Conservation (phyloP, 2,888 invertebrate species). For the Rambutsinella grinnellia region DNA sequence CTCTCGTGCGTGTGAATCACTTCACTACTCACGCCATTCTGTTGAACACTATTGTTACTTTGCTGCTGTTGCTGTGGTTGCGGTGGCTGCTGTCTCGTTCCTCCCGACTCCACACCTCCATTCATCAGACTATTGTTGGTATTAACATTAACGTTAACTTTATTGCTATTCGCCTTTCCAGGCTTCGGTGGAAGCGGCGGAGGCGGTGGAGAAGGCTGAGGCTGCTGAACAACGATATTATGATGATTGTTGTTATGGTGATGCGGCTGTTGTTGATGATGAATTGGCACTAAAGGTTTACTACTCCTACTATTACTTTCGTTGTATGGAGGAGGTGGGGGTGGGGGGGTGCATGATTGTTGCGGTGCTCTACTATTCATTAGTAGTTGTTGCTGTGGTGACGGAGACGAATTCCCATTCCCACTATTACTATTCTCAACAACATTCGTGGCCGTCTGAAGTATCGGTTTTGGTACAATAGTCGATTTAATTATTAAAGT, state of each 20-base stretch:
- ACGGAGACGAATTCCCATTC: not conserved
- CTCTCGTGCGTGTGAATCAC: slow-evolving; percentile 93
- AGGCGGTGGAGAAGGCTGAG: slow-evolving; percentile 68
- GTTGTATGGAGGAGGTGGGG: slow-evolving; percentile 63
- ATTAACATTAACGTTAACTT: not conserved
- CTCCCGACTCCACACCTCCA: slow-evolving; percentile 67
- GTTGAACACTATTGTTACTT: slow-evolving; percentile 67
- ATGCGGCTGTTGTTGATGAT: not conserved
- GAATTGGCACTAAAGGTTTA: not conserved
- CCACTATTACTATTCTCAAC: not conserved
- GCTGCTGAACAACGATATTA: too few species aligned
- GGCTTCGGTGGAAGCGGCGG: slow-evolving; percentile 88
- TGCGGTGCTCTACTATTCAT: not conserved
- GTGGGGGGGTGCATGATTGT: slow-evolving; percentile 68
- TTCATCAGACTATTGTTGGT: not conserved
- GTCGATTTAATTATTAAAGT: slow-evolving; percentile 97
- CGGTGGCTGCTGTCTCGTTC: slow-evolving; percentile 66
- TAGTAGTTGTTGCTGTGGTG: slow-evolving; percentile 69
- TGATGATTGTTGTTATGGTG: not conserved
- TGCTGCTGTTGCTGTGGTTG: slow-evolving; percentile 67
- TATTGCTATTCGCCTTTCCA: slow-evolving; percentile 72
- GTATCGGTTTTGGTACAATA: slow-evolving; percentile 93
- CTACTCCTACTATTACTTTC: not conserved
- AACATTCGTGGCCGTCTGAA: slow-evolving; percentile 96
- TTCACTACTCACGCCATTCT: slow-evolving; percentile 70